A percentile compares a stretch with the other conserved stretches of the same genome.
These are phyloP conservation scores for Erebia aethiops DNA, from an alignment of 2,888 invertebrate genomes.

Conservation along the genomic window DNA sequence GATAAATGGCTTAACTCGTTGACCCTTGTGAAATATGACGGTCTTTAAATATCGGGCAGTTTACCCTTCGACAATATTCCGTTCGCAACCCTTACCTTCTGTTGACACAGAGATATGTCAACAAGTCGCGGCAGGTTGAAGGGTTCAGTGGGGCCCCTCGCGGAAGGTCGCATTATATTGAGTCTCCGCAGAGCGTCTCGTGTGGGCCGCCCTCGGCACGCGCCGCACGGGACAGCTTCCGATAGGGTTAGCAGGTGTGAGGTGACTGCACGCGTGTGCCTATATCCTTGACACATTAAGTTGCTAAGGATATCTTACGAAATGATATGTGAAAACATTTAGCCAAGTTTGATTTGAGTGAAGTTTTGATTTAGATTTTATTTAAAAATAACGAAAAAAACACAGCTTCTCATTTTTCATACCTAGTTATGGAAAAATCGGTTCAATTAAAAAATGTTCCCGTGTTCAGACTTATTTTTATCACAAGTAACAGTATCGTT, in stretches of 20 bases:
- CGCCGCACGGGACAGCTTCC: background rate
- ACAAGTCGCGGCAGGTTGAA: background rate
- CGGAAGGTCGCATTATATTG: background rate
- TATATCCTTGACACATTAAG: background rate
- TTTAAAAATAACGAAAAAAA: too few species aligned
- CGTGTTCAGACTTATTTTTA: background rate
- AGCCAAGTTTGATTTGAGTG: too few species aligned
- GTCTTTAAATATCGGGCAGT: background rate
- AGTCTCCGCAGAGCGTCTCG: background rate
- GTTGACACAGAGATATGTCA: constrained; percentile 2
- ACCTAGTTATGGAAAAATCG: too few species aligned
- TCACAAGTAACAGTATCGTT: background rate
- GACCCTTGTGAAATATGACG: constrained; percentile 8
- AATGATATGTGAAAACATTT: too few species aligned
- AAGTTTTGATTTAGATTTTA: too few species aligned
- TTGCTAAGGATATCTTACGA: background rate
- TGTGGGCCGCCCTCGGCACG: too few species aligned
- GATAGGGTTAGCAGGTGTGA: background rate
- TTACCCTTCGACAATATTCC: constrained; percentile 3
- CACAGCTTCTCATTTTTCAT: too few species aligned
- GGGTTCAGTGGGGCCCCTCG: background rate
- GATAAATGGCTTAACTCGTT: constrained; percentile 1
- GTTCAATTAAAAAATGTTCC: background rate
- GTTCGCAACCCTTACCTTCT: background rate
- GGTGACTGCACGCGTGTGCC: background rate